These are phyloP conservation scores for Chelmon rostratus DNA, from an alignment of 2,797 vertebrate genomes.

Conservation along the genomic window DNA sequence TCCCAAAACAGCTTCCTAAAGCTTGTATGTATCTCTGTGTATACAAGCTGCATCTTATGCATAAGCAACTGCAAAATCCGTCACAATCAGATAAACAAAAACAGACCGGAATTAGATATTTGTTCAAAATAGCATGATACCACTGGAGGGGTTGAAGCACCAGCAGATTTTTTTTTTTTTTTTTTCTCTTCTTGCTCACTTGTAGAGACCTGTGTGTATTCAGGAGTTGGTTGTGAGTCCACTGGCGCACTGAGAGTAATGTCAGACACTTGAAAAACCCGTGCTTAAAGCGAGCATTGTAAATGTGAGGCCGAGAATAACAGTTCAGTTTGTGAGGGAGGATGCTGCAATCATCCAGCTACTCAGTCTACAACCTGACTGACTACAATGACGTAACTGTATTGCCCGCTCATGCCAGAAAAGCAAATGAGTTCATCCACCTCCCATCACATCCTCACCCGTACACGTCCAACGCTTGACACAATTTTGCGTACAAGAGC, in stretches of 20 bases:
- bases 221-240: neutral
- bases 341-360: constrained; percentile 62
- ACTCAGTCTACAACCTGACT: constrained; percentile 64
- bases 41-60: neutral
- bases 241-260: neutral
- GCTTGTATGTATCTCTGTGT: neutral
- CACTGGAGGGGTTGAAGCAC: neutral
- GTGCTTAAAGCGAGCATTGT: neutral
- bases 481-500: fast-evolving
- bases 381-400: constrained; percentile 76
- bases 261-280: neutral
- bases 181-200: neutral
- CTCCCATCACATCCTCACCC: constrained; percentile 36
- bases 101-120: neutral
- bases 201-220: neutral
- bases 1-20: neutral
- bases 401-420: constrained; percentile 65
- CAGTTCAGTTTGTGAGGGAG: constrained; percentile 37
- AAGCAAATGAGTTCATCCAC: constrained; percentile 59
- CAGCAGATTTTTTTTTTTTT: too few relatives aligned
- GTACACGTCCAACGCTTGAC: neutral
- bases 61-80: neutral
- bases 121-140: neutral
- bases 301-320: constrained; percentile 2
- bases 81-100: neutral